Conservation (phyloP, 2,888 invertebrate species). For the Hydrotaea cyrtoneurina region DNA sequence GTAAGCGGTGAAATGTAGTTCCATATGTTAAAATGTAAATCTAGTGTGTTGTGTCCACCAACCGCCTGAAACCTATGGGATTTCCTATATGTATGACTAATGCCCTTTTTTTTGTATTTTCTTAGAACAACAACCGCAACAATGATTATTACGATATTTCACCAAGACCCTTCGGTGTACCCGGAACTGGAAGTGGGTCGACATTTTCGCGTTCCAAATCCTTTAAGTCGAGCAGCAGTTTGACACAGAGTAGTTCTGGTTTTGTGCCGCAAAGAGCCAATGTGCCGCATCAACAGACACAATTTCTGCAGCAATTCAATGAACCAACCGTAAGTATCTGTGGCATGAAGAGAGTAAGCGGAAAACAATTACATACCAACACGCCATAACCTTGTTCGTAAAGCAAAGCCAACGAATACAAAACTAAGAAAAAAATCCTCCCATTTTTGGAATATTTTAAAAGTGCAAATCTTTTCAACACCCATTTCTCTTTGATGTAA, state of each 20-base stretch:
- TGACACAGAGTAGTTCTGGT: slow-evolving; percentile 61
- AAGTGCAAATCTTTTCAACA: slow-evolving; percentile 20
- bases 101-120: not conserved
- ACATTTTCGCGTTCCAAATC: slow-evolving; percentile 76
- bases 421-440: not conserved
- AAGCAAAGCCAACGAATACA: slow-evolving; percentile 35
- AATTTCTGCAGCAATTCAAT: slow-evolving; percentile 79
- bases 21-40: too few relatives aligned
- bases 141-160: slow-evolving; percentile 80
- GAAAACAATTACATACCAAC: not conserved
- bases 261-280: slow-evolving; percentile 77
- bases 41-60: too few relatives aligned
- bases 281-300: slow-evolving; percentile 80
- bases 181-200: slow-evolving; percentile 63
- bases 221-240: slow-evolving; percentile 73
- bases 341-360: not conserved
- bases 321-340: slow-evolving; percentile 75
- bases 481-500: slow-evolving; percentile 47
- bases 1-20: too few relatives aligned
- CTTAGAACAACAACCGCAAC: slow-evolving; percentile 78
- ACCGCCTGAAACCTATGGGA: too few relatives aligned
- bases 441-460: slow-evolving; percentile 24
- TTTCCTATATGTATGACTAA: not conserved
- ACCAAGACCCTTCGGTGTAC: slow-evolving; percentile 80
- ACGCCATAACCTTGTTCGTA: slow-evolving; percentile 48